phyloP scores from a whole-genome alignment of 2,888 invertebrate genomes.

The Pollenia angustigena region DNA sequence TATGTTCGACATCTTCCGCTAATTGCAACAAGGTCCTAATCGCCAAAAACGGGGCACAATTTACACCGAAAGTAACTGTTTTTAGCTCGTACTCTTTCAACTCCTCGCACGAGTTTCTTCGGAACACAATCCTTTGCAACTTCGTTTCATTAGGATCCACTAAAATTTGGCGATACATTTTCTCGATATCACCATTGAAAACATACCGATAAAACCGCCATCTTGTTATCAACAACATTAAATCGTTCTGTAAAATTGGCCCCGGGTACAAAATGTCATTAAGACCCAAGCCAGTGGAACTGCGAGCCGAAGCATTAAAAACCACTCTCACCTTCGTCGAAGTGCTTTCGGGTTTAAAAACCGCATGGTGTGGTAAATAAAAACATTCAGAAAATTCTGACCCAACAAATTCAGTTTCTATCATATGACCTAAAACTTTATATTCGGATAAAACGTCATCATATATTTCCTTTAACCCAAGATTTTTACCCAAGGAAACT shows the following conservation, averaged over 20 bases:
- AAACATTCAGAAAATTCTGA: not conserved
- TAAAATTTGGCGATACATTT: conserved; percentile 72
- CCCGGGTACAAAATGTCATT: not conserved
- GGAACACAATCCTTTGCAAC: conserved; percentile 68
- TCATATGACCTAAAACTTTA: not conserved
- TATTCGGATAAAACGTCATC: not conserved
- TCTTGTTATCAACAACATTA: too few species aligned
- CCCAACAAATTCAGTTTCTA: not conserved
- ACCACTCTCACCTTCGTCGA: not conserved
- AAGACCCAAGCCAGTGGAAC: not conserved
- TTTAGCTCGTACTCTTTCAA: conserved; percentile 56
- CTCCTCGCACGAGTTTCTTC: not conserved
- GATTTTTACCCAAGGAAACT: not conserved
- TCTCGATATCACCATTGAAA: conserved; percentile 72
- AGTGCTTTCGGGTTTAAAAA: not conserved
- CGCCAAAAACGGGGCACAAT: not conserved
- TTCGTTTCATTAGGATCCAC: conserved; percentile 50
- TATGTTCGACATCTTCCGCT: conserved; percentile 46
- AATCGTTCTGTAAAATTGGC: not conserved
- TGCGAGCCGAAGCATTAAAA: not conserved
- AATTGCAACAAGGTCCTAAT: conserved; percentile 46
- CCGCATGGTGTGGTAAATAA: not conserved
- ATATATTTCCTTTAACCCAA: not conserved
- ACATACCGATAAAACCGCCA: conserved; percentile 4
- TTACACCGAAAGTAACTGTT: conserved; percentile 18